A percentile compares a stretch with the other conserved stretches of the same genome.
These are phyloP conservation scores for Micropterix aruncella DNA, from an alignment of 2,888 invertebrate species.

Conservation along the genomic window DNA sequence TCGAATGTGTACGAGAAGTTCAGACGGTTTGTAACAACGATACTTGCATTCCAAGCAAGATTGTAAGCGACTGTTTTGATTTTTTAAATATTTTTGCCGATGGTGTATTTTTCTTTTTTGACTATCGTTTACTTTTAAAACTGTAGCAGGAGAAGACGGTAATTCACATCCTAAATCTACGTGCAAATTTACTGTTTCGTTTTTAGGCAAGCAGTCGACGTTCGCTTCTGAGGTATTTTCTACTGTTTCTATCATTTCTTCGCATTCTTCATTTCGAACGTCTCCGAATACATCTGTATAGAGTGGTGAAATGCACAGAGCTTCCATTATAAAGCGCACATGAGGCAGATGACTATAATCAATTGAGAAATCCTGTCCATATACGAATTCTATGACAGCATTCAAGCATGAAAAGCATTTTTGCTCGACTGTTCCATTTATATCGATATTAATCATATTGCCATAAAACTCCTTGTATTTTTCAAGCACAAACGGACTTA, in stretches of 20 bases:
- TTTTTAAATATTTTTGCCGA: neutral
- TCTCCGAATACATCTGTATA: neutral
- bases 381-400: constrained; percentile 22
- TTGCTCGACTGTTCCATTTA: constrained; percentile 20
- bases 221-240: neutral
- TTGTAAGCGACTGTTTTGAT: constrained; percentile 14
- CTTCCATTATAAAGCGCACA: constrained; percentile 10
- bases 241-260: too few species aligned
- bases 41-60: constrained; percentile 24
- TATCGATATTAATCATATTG: neutral
- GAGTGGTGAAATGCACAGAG: neutral
- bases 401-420: constrained; percentile 19
- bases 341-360: constrained; percentile 20
- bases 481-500: neutral
- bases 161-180: too few species aligned
- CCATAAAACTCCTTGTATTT: neutral
- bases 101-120: neutral
- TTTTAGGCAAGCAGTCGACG: neutral
- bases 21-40: constrained; percentile 25
- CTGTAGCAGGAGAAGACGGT: neutral
- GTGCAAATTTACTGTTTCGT: neutral
- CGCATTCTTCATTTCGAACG: neutral
- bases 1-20: constrained; percentile 13
- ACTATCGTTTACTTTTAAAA: neutral
- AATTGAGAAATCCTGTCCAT: constrained; percentile 20